These are phyloP conservation scores for Amphiprion ocellaris DNA, from an alignment of 2,113 vertebrate species.

Conservation along the genomic window DNA sequence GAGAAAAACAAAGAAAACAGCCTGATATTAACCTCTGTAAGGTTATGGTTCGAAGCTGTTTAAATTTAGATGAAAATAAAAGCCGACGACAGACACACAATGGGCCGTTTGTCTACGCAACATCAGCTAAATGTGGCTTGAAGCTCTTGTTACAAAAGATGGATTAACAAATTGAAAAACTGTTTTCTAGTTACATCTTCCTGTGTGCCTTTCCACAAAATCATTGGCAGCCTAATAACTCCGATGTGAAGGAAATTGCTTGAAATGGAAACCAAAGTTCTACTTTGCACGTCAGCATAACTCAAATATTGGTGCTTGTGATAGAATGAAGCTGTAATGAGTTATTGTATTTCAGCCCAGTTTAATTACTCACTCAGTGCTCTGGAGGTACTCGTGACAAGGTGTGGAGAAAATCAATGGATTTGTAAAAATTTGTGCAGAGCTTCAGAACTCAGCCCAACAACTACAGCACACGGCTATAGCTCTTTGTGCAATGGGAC, in stretches of 20 bases:
- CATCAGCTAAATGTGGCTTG: conserved; percentile 23
- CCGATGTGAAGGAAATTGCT: not conserved
- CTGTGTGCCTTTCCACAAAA: not conserved
- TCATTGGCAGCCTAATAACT: not conserved
- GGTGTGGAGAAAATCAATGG: not conserved
- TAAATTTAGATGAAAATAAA: conserved; percentile 26
- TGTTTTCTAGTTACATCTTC: not conserved
- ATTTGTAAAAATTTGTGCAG: too few species aligned
- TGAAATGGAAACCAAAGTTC: not conserved
- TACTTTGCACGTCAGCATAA: not conserved
- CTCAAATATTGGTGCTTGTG: not conserved
- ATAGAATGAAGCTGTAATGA: conserved; percentile 6
- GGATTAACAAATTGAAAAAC: not conserved
- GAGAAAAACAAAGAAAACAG: not conserved
- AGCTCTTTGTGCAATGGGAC: too few species aligned
- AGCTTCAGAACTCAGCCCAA: too few species aligned
- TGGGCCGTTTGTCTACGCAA: conserved; percentile 11
- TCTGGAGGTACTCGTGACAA: not conserved
- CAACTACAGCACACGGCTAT: too few species aligned
- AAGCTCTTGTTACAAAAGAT: not conserved
- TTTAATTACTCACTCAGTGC: conserved; percentile 9
- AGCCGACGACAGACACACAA: conserved; percentile 13
- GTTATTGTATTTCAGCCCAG: not conserved
- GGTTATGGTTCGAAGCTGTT: not conserved
- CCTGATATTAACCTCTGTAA: not conserved